Evolutionary conservation across 2,113 vertebrate species (phyloP).

Genomic region (Piaya cayana): DNA sequence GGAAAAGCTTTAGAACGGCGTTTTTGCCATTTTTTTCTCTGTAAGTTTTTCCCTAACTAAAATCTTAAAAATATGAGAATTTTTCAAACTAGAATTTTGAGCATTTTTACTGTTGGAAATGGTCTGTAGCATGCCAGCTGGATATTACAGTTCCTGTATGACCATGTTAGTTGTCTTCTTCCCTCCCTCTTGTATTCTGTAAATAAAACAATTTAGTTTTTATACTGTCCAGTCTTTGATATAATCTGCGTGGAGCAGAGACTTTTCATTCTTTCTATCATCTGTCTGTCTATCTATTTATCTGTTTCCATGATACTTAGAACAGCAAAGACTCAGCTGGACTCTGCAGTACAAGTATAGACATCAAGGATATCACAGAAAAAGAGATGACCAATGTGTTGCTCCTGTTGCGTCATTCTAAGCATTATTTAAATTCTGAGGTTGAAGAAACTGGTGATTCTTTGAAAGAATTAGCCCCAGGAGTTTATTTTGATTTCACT

Average conservation of each 20-base stretch:
- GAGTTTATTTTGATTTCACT: not conserved
- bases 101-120: not conserved
- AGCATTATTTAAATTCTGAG: not conserved
- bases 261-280: rapidly evolving
- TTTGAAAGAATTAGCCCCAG: not conserved
- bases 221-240: not conserved
- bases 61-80: not conserved
- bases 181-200: not conserved
- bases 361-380: not conserved
- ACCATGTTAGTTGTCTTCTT: not conserved
- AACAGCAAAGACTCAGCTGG: not conserved
- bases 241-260: not conserved
- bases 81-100: not conserved
- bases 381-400: not conserved
- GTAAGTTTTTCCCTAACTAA: not conserved
- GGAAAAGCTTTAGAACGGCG: too few relatives aligned
- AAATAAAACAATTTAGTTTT: not conserved
- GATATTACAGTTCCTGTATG: not conserved
- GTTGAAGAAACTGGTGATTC: not conserved
- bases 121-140: not conserved
- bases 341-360: not conserved
- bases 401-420: not conserved
- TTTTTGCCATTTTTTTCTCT: too few relatives aligned
- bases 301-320: not conserved
- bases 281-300: too few relatives aligned